Evolutionary conservation across 2,888 invertebrate species (phyloP).

Genomic region (Xiphydria camelus): DNA sequence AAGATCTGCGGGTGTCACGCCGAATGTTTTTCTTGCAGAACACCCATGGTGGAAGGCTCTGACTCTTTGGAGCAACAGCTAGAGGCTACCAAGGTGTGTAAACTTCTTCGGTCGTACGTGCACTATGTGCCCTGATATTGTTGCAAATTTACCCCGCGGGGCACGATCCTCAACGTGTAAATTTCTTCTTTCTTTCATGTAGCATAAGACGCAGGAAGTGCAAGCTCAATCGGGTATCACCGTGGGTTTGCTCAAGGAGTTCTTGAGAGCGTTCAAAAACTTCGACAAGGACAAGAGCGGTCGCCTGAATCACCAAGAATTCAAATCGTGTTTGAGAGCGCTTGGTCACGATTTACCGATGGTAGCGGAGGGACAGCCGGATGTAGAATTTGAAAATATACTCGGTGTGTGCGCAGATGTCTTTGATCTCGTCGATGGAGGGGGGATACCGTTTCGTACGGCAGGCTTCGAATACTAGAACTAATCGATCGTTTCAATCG

Average conservation of each 20-base stretch:
- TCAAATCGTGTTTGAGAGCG: slow-evolving; percentile 97
- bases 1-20: too few relatives aligned
- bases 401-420: slow-evolving; percentile 75
- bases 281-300: slow-evolving; percentile 99
- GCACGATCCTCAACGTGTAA: neutral
- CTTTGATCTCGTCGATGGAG: too few relatives aligned
- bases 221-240: slow-evolving; percentile 91
- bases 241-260: slow-evolving; percentile 96
- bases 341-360: slow-evolving; percentile 99
- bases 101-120: too few relatives aligned
- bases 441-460: too few relatives aligned
- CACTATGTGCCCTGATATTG: too few relatives aligned
- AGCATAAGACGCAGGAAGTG: slow-evolving; percentile 93
- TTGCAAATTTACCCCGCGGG: too few relatives aligned
- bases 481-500: too few relatives aligned
- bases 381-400: slow-evolving; percentile 98
- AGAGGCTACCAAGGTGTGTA: slow-evolving; percentile 77
- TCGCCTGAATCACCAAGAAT: slow-evolving; percentile 96
- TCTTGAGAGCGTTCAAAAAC: slow-evolving; percentile 99
- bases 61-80: slow-evolving; percentile 97
- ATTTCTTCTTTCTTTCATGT: slow-evolving; percentile 42
- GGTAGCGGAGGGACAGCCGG: slow-evolving; percentile 99
- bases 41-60: slow-evolving; percentile 99
- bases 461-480: slow-evolving; percentile 5
- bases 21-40: slow-evolving; percentile 64